Percentiles rank a stretch among this genome's conserved stretches.
phyloP scores from a whole-genome alignment of 2,797 vertebrate species.

The Mionectes olivaceus region DNA sequence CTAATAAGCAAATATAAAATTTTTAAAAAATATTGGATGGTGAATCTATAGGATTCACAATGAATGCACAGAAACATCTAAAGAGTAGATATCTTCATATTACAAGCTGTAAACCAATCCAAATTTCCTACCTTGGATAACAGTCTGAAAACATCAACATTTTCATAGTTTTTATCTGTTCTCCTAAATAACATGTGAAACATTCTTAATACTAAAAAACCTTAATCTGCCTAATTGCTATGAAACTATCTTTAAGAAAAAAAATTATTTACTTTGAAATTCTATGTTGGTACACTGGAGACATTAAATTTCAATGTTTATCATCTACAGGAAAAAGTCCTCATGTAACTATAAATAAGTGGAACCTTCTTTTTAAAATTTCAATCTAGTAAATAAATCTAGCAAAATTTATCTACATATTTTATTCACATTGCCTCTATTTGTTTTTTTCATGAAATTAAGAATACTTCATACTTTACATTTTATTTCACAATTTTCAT shows the following conservation, averaged over 20 bases:
- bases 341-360: background rate
- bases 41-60: background rate
- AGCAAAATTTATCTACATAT: background rate
- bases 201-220: background rate
- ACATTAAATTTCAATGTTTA: background rate
- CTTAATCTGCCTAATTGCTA: background rate
- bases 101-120: background rate
- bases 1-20: background rate
- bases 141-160: background rate
- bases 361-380: background rate
- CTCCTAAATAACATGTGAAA: background rate
- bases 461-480: background rate
- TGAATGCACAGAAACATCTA: background rate
- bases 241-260: background rate
- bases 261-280: background rate
- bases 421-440: background rate
- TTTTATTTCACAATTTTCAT: background rate
- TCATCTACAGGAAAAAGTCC: background rate
- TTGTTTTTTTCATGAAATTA: background rate
- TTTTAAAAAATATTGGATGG: background rate
- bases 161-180: background rate
- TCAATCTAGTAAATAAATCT: background rate
- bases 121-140: background rate
- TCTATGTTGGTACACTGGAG: background rate
- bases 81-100: background rate